Evolutionary conservation across 2,113 vertebrate species (phyloP), one percentile per base, ranked within the genome.

Genomic region (Perognathus longimembris): DNA sequence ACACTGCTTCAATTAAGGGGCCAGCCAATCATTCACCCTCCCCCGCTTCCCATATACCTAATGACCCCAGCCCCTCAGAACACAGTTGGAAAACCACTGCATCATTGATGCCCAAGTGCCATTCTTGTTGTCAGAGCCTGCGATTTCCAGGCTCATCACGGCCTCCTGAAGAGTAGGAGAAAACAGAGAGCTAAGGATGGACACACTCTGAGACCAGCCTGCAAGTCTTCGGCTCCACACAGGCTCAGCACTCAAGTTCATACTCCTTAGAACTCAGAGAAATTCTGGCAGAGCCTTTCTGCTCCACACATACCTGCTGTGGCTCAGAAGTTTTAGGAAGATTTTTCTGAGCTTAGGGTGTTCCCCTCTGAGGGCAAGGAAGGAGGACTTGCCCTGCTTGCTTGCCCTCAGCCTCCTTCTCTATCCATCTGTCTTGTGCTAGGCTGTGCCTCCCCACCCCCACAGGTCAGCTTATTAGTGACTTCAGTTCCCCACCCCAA

Each of bases 401-500:
- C 10, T 24, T 18, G 77, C 32, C 50, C 63, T 50, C 6, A 2
- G 12, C 1, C 1, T 38, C 32, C 28, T 4, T 74, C 32, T 32
- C 30, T 32, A 50, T 32, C 71, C 30, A 21, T 21, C 36, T 30
- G 34, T 22, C 14, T n/a, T 54, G 12, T 14, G 50, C 50, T 54
- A 54, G 17, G 10, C 21, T 4, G 4, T 4, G 12, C 0, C 15
- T 2, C 0, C n/a, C 8, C 15, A 67, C 61, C 20, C 59, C 40
- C 63, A 28, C 73, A 54, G 66, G 20, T 54, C 63, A 85, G 42
- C 90, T 74, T 24, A 4, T 26, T 38, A 67, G 54, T 40, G 36
- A 12, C 75, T 84, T n/a, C 32, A 20, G 1, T 36, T 38, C 28
- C 36, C 18, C 28, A 6, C 42, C 24, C 10, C 9, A 22, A 12